Evolutionary conservation across 1,140 invertebrate genomes (phyloP).

Genomic region (Brachionus calyciflorus): DNA sequence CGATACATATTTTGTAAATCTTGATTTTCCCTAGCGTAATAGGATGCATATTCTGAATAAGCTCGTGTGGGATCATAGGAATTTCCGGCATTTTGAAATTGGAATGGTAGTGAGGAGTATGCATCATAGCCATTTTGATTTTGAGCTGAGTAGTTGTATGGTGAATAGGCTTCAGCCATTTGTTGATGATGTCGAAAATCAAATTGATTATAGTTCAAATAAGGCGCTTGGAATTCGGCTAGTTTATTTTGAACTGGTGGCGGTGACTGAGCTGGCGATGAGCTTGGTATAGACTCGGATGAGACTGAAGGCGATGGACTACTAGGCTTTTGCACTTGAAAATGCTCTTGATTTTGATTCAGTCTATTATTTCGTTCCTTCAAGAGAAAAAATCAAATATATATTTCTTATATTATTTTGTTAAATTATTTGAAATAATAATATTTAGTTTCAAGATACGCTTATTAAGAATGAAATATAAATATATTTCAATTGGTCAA

Average conservation of each 20-base stretch:
- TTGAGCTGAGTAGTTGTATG: not conserved
- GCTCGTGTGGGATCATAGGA: not conserved
- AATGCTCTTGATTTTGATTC: not conserved
- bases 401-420: not conserved
- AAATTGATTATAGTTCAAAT: not conserved
- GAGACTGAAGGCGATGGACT: not conserved
- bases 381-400: not conserved
- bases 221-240: not conserved
- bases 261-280: conserved; percentile 11
- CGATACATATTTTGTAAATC: conserved; percentile 22
- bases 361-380: conserved; percentile 23
- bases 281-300: conserved; percentile 5
- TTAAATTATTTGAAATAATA: not conserved
- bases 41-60: conserved; percentile 37
- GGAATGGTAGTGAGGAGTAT: conserved; percentile 22
- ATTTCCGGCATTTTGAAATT: not conserved
- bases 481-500: not conserved
- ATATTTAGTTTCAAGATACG: not conserved
- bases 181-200: not conserved
- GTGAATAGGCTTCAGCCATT: conserved; percentile 23
- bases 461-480: too few species aligned
- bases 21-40: conserved; percentile 2
- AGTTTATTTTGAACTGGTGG: not conserved
- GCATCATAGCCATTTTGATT: conserved; percentile 12
- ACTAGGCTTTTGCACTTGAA: not conserved